Conservation (phyloP, 2,113 vertebrate species). For the Tenebrosternarchus preto region DNA sequence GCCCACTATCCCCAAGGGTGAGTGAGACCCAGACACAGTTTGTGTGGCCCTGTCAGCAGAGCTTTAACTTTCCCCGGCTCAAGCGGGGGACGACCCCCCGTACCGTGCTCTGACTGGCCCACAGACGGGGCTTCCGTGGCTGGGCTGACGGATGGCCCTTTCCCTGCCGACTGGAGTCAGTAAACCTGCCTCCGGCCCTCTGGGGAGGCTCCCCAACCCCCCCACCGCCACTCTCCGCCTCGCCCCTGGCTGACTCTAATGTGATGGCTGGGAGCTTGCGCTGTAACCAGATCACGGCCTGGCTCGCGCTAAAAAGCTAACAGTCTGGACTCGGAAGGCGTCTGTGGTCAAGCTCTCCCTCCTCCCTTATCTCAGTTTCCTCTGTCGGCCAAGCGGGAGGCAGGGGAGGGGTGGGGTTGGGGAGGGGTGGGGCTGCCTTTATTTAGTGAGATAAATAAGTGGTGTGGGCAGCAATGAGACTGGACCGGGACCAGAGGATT, state of each 20-base stretch:
- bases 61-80: conserved; percentile 59
- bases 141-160: conserved; percentile 75
- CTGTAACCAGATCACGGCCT: conserved; percentile 82
- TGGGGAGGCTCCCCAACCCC: conserved; percentile 71
- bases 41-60: conserved; percentile 67
- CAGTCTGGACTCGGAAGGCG: conserved; percentile 76
- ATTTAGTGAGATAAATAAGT: conserved; percentile 65
- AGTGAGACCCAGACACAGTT: conserved; percentile 49
- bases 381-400: conserved; percentile 64
- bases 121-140: conserved; percentile 69
- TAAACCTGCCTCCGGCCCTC: conserved; percentile 75
- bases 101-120: not conserved
- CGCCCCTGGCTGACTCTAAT: conserved; percentile 72
- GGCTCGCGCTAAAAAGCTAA: conserved; percentile 73
- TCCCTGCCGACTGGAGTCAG: conserved; percentile 77
- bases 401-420: too few species aligned
- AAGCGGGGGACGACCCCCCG: conserved; percentile 54
- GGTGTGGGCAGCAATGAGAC: conserved; percentile 11
- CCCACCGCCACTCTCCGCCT: too few species aligned
- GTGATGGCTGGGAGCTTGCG: conserved; percentile 68
- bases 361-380: conserved; percentile 74
- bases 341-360: conserved; percentile 72
- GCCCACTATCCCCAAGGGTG: conserved; percentile 54
- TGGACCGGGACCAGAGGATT: not conserved
- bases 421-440: conserved; percentile 64